Conservation (phyloP, 2,797 vertebrate genomes). For the Meriones psammophilus region DNA sequence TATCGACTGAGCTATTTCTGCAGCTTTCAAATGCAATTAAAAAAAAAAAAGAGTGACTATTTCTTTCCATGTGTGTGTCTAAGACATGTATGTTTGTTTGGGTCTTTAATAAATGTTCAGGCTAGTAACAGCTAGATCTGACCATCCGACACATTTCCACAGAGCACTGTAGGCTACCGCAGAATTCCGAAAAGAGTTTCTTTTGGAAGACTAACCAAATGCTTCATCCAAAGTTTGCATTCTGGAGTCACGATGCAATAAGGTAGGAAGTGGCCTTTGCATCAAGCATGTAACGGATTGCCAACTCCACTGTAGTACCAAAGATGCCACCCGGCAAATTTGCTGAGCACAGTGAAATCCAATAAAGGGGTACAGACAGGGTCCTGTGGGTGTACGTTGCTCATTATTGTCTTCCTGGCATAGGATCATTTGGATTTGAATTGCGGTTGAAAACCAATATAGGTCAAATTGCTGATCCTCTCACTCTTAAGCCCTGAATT, state of each 20-base stretch:
- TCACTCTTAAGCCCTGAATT: not conserved
- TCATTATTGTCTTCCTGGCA: not conserved
- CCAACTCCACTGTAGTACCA: not conserved
- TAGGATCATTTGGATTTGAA: not conserved
- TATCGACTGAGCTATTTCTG: not conserved
- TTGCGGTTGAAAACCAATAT: not conserved
- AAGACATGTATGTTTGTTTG: not conserved
- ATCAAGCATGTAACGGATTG: too few relatives aligned
- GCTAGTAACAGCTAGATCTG: not conserved
- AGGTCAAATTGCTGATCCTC: not conserved
- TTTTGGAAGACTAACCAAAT: slow-evolving; percentile 22
- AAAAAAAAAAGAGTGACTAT: not conserved
- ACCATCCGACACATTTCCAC: not conserved
- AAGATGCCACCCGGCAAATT: not conserved
- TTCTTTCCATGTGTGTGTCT: not conserved
- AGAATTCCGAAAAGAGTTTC: slow-evolving; percentile 6
- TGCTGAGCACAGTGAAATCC: not conserved
- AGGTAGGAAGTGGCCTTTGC: not conserved
- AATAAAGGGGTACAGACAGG: not conserved
- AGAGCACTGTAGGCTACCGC: not conserved
- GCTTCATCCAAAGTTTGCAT: not conserved
- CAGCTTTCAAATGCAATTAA: slow-evolving; percentile 17
- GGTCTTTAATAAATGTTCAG: not conserved
- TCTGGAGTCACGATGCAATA: not conserved
- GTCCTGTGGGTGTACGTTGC: not conserved